Evolutionary conservation across 1,140 invertebrate genomes (phyloP), one percentile per base, ranked within the genome.

Genomic region (Ceratoteleas bidentatus): DNA sequence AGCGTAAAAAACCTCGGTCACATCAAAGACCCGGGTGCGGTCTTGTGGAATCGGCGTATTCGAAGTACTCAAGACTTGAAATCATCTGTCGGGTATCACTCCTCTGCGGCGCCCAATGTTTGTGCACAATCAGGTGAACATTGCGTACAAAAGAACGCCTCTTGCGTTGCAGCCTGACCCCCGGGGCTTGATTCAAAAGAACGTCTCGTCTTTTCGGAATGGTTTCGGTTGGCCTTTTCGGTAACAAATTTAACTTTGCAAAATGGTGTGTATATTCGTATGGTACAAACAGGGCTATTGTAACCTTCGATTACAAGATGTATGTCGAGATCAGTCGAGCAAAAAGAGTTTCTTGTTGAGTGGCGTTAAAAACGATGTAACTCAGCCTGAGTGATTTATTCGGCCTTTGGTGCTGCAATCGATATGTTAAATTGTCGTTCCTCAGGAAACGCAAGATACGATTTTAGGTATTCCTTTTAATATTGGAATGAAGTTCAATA

Each of bases 61-160:
- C n/a, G n/a, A 75, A 80, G 85, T 87, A 84, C 84, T 88, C 72
- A 81, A 87, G 80, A 84, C 84, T 78, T 81, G 61, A 66, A 86
- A 90, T 89, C 90, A 91, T 90, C 90, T 91, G 90, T 89, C 88
- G 87, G 87, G 89, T 89, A 90, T 90, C 89, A 90, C 89, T 90
- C 90, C 89, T 86, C 83, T 74, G 47, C 16, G 62, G 45, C 57
- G 52, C 15, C 50, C 84, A 85, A 52, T 90, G 88, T 90, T 75
- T 84, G 87, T 83, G 89, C 88, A 88, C 87, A 90, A 90, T 90
- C 90, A 91, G 87, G 87, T 89, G 89, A 86, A 88, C 84, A 43
- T 80, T 78, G 40, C 50, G 32, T 32, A 79, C 81, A 83, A 82
- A 68, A 54, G 74, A 52, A 53, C 68, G 61, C 33, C 68, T 79